phyloP scores from a whole-genome alignment of 2,888 invertebrate genomes.

The Cheilosia impressa region DNA sequence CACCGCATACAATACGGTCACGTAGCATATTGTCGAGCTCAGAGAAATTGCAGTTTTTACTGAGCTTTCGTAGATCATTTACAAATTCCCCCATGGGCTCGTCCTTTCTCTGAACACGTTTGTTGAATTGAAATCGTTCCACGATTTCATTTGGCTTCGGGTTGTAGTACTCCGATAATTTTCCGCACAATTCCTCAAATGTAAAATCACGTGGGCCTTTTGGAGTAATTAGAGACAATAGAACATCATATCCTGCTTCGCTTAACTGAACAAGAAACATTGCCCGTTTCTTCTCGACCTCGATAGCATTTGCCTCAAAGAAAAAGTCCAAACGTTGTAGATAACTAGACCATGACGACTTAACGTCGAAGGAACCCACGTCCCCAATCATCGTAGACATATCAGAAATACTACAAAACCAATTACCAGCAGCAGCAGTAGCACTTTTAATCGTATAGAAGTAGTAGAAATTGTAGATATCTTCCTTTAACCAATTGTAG shows the following conservation, averaged over 20 bases:
- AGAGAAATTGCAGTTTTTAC: not conserved
- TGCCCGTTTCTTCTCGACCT: not conserved
- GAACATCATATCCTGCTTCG: not conserved
- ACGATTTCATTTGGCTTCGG: not conserved
- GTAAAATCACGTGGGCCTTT: not conserved
- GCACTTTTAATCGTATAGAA: no score
- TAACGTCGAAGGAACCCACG: not conserved
- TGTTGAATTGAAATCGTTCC: not conserved
- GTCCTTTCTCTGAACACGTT: not conserved
- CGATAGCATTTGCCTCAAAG: not conserved
- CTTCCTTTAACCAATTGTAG: no score
- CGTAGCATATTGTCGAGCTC: not conserved
- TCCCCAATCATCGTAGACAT: constrained; percentile 1
- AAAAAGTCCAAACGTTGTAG: not conserved
- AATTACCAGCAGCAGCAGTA: not conserved
- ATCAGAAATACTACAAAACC: not conserved
- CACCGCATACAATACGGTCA: no score
- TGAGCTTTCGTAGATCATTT: not conserved
- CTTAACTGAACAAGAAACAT: not conserved
- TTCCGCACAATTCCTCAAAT: not conserved
- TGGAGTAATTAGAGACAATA: not conserved
- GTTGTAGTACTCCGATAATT: not conserved
- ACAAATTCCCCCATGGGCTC: not conserved
- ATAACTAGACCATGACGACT: not conserved
- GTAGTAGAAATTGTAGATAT: no score